Evolutionary conservation across 2,888 invertebrate species (phyloP), one percentile per base, ranked within the genome.

Genomic region (Urechis unicinctus): DNA sequence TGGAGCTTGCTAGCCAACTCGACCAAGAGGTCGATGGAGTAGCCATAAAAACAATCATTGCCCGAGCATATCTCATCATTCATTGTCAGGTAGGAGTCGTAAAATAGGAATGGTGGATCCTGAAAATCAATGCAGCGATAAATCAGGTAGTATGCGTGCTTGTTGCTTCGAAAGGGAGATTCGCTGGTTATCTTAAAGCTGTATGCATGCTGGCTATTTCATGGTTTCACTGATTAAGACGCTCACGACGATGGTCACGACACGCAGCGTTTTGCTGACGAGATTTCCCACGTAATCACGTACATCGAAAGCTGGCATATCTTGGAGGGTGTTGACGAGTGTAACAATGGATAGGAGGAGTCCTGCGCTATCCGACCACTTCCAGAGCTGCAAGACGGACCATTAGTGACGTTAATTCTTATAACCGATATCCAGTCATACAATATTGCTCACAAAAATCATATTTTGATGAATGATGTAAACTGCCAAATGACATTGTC

Each of bases 241-340:
- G n/a, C n/a, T n/a, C n/a, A n/a, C 93, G 84, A 91, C 79, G 73
- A 91, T 88, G 17, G 91, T 91, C 21, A 91, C 90, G 25, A 93
- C 90, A 55, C 88, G 83, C 61, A 94, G 85, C 0, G 91, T 91
- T 79, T 91, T 91, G 72, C 92, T 90, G 63, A 82, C 83, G 65
- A 89, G 81, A 55, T 68, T 59, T 22, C 58, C 50, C 17, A 52
- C 59, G 21, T 52, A 54, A 48, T 59, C 56, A 26, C 52, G 36
- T 3, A 58, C 45, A 25, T 58, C 56, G n/a, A 6, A 30, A 31
- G 56, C 21, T 13, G 43, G 50, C 17, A 22, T 13, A 13, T 41
- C 53, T n/a, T 48, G 51, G 5, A 59, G 2, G 1, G 45, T 26
- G 13, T 30, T 42, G 17, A 21, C 21, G 5, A 42, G 47, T 1